A percentile compares a stretch with the other conserved stretches of the same genome.
Conservation (phyloP, 2,888 invertebrate species). For the Ennomos fuscantarius region DNA sequence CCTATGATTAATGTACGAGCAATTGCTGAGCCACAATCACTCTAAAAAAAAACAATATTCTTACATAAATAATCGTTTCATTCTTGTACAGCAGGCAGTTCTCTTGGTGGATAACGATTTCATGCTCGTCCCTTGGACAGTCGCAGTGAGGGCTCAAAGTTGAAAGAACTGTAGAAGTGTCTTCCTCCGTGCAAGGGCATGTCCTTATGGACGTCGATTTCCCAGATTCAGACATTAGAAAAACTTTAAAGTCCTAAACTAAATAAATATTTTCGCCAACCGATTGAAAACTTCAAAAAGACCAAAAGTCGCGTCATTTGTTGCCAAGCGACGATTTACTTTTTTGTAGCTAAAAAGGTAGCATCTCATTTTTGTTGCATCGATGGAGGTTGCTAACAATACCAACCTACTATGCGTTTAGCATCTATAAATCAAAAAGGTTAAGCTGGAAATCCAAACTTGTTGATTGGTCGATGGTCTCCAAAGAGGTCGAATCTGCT, state of each 20-base stretch:
- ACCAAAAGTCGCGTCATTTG: conserved; percentile 38
- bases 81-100: conserved; percentile 65
- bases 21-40: no score
- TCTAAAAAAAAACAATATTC: conserved; percentile 21
- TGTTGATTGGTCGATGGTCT: conserved; percentile 22
- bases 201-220: conserved; percentile 4
- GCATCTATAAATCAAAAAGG: background rate
- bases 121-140: conserved; percentile 67
- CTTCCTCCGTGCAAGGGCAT: conserved; percentile 59
- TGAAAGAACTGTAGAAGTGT: conserved; percentile 41
- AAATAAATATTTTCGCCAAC: background rate
- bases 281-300: conserved; percentile 33
- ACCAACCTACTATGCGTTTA: conserved; percentile 2
- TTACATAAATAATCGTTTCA: conserved; percentile 64
- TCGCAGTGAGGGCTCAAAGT: conserved; percentile 51
- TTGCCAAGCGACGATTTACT: conserved; percentile 47
- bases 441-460: conserved; percentile 7
- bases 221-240: conserved; percentile 47
- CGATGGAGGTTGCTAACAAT: conserved; percentile 3
- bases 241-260: conserved; percentile 1
- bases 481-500: background rate
- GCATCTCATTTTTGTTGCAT: conserved; percentile 4
- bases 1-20: no score
- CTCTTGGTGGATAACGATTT: conserved; percentile 62
- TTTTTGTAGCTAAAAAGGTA: conserved; percentile 12